A percentile compares a stretch with the other conserved stretches of the same genome.
Conservation (phyloP, 1,140 invertebrate species). For the Brachionus rotundiformis region DNA sequence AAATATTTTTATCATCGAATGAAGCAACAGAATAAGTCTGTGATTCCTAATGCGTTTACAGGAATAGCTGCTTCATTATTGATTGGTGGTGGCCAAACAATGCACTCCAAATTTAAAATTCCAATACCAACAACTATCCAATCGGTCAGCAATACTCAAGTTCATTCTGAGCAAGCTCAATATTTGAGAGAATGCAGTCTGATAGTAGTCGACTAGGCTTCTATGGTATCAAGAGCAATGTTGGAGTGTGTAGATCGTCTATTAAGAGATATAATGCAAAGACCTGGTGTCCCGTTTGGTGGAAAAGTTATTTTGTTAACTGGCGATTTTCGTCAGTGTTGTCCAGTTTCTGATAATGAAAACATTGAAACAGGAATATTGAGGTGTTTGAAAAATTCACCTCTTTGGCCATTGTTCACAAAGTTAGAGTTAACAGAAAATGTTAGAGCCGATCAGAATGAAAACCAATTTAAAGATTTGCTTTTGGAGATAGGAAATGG, state of each 20-base stretch:
- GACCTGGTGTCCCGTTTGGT: conserved; percentile 44
- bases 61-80: background rate
- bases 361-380: conserved; percentile 6
- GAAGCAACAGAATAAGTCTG: background rate
- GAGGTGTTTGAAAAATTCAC: conserved; percentile 8
- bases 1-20: background rate
- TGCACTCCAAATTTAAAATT: background rate
- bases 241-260: conserved; percentile 45
- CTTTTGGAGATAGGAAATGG: background rate
- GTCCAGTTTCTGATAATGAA: conserved; percentile 43
- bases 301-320: conserved; percentile 53
- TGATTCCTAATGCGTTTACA: background rate
- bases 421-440: background rate
- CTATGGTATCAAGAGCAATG: conserved; percentile 52
- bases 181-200: conserved; percentile 11
- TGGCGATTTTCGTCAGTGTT: conserved; percentile 53
- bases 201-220: conserved; percentile 54
- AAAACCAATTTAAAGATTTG: conserved; percentile 11
- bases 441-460: conserved; percentile 8
- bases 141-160: too few relatives aligned
- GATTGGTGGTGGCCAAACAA: background rate
- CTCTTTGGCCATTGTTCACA: background rate
- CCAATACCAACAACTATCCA: background rate
- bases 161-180: background rate
- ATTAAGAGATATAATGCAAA: conserved; percentile 37